Conservation (phyloP, 2,888 invertebrate genomes). For the Drosophila maculinotata region DNA sequence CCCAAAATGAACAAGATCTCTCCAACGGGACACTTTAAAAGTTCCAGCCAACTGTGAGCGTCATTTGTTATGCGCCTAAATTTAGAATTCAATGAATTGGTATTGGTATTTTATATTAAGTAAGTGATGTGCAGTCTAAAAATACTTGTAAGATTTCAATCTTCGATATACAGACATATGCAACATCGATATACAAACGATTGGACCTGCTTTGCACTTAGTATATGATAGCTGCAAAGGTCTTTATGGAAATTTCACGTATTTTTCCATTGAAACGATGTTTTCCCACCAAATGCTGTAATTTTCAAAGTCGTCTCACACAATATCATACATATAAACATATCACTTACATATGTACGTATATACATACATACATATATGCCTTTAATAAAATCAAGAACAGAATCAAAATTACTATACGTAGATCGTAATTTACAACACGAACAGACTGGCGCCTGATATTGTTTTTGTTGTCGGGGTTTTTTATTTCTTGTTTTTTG, state of each 20-base stretch:
- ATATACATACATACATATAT: not conserved
- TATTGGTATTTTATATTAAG: conserved; percentile 39
- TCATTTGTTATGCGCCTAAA: conserved; percentile 44
- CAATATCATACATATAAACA: conserved; percentile 27
- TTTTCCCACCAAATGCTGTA: conserved; percentile 39
- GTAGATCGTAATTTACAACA: conserved; percentile 66
- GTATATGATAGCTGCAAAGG: conserved; percentile 8
- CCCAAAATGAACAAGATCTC: conserved; percentile 13
- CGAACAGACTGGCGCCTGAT: conserved; percentile 53
- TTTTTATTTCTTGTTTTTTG: conserved; percentile 20
- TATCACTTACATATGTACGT: conserved; percentile 1
- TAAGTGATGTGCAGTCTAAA: conserved; percentile 32
- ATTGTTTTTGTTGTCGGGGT: conserved; percentile 20
- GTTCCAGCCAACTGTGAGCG: conserved; percentile 40
- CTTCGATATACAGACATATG: conserved; percentile 1
- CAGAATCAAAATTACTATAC: conserved; percentile 50
- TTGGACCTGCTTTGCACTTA: not conserved
- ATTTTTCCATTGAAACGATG: conserved; percentile 40
- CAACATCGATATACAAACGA: conserved; percentile 8
- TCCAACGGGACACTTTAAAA: conserved; percentile 42
- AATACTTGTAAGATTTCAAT: conserved; percentile 27
- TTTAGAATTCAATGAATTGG: conserved; percentile 36
- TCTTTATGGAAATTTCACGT: conserved; percentile 27
- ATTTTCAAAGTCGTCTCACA: conserved; percentile 46
- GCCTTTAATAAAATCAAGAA: conserved; percentile 49